phyloP scores from a whole-genome alignment of 2,113 vertebrate species.

The Mustela nigripes region DNA sequence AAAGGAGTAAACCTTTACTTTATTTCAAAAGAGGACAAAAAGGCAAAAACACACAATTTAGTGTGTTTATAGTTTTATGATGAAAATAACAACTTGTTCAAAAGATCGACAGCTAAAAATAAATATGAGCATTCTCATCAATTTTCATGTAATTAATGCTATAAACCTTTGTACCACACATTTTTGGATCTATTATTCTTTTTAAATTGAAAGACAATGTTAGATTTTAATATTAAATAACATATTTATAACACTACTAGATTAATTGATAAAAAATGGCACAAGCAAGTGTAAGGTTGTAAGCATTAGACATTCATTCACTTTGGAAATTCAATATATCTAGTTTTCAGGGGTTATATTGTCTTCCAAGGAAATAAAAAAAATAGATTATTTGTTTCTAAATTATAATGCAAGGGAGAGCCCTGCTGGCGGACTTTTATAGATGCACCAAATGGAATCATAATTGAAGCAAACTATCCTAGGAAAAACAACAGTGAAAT shows the following conservation, averaged over 20 bases:
- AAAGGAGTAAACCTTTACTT: not conserved
- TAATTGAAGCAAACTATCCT: constrained; percentile 62
- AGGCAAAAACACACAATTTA: not conserved
- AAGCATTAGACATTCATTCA: not conserved
- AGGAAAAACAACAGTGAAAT: constrained; percentile 55
- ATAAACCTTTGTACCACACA: not conserved
- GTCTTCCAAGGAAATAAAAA: constrained; percentile 58
- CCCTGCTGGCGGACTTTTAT: constrained; percentile 85
- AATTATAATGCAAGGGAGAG: constrained; percentile 87
- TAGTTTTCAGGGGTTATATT: constrained; percentile 71
- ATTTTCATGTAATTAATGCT: not conserved
- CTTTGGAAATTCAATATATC: constrained; percentile 47
- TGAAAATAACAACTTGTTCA: not conserved
- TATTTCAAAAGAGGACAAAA: not conserved
- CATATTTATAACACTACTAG: not conserved
- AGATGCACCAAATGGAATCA: constrained; percentile 68
- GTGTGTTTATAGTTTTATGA: not conserved
- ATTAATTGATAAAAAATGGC: not conserved
- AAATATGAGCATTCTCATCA: not conserved
- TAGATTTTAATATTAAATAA: not conserved
- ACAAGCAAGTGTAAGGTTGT: not conserved
- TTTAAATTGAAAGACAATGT: not conserved
- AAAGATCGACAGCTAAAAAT: not conserved
- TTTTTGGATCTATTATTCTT: not conserved
- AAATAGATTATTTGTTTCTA: constrained; percentile 53